Base-by-base conservation (phyloP, 1,140 invertebrate genomes). In the Trichonephila clavata region DNA sequence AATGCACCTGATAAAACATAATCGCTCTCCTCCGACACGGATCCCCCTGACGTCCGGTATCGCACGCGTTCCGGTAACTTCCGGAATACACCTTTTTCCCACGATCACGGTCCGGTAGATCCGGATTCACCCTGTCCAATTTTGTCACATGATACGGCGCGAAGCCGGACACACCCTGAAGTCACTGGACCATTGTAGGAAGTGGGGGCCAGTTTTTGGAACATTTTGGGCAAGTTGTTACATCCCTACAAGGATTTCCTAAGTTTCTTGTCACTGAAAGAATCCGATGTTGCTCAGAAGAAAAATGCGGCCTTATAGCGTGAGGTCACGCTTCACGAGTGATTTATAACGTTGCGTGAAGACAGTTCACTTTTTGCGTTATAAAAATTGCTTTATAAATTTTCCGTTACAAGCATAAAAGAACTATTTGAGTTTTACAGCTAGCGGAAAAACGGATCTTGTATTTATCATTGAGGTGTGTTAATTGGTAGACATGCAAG, bases 101-200 rank as follows among this genome's bases (percentile, higher is more conserved):
- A 77, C 68, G 68, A 27, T 14, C 24, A 77, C 6, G 68, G 68
- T 77, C 68, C 27, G 27, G 27, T 27, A 77, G 14, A 39, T 27
- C 68, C 68, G 68, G 68, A 77, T 77, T 77, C 68, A 77, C 68
- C 68, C 39, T 77, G 68, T 77, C 68, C 68, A 27, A 77, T 77
- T 77, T 77, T 77, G 68, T 77, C 68, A 77, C 68, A 13, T 68
- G n/a, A 68, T 68, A 68, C 21, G 63, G 63, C n/a, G 13, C 68
- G 27, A 16, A 39, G 24, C 68, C 16, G 68, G 68, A 39, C 68
- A 77, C 68, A 77, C 68, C 68, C 68, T 18, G 68, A 8, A 39
- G 16, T 77, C 68, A 77, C 13, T 27, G 27, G 68, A 5, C 68
- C 68, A 27, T 77, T 27, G 13, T 32, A 77, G 24, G 24, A 77